phyloP scores from a whole-genome alignment of 1,140 invertebrate species.

The Pachyrhynchus sulphureomaculatus region DNA sequence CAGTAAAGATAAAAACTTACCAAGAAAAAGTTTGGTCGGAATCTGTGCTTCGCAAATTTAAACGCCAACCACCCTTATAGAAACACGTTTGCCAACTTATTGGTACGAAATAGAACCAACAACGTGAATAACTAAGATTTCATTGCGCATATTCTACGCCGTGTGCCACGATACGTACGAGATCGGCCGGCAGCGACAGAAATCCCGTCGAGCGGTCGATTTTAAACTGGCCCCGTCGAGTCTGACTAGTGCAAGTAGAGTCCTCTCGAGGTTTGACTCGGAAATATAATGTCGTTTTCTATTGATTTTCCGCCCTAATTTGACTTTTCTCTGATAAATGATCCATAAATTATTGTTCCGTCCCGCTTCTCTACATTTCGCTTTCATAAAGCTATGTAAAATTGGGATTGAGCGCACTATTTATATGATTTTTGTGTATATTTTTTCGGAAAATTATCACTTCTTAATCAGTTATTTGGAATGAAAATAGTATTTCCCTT shows the following conservation, averaged over 20 bases:
- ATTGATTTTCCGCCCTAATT: constrained; percentile 44
- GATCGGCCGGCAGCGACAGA: constrained; percentile 5
- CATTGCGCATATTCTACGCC: constrained; percentile 41
- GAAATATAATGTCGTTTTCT: constrained; percentile 12
- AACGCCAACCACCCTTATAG: constrained; percentile 46
- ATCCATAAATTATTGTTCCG: constrained; percentile 44
- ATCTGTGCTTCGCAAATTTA: constrained; percentile 24
- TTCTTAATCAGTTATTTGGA: too few relatives aligned
- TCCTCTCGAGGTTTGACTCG: background rate
- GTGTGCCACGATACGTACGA: constrained; percentile 3
- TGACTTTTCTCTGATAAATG: constrained; percentile 43
- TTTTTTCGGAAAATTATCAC: background rate
- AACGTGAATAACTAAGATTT: constrained; percentile 43
- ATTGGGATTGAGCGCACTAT: background rate
- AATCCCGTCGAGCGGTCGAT: constrained; percentile 24
- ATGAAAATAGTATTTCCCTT: too few relatives aligned
- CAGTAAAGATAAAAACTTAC: constrained; percentile 16
- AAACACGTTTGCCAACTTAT: constrained; percentile 49
- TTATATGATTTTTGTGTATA: background rate
- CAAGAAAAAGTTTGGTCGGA: constrained; percentile 22
- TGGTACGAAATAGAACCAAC: constrained; percentile 45
- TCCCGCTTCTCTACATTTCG: constrained; percentile 25
- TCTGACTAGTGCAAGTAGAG: constrained; percentile 11
- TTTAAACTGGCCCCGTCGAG: constrained; percentile 9
- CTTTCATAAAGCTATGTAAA: background rate